A percentile compares a stretch with the other conserved stretches of the same genome.
Conservation (phyloP, 1,140 invertebrate species). For the Megathymus violae region DNA sequence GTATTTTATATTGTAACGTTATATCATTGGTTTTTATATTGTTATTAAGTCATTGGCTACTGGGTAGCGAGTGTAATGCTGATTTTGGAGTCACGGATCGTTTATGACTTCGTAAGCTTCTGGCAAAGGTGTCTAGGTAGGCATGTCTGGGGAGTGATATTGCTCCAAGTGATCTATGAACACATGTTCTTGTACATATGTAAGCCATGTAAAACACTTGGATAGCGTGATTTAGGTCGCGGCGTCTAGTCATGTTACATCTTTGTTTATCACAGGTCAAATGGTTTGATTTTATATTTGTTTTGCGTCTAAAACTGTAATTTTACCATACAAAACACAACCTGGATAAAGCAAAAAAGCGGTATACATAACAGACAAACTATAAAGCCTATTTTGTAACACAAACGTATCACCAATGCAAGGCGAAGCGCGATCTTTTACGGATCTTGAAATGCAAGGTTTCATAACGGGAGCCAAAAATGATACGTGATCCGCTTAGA, state of each 20-base stretch:
- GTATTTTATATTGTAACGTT: not conserved
- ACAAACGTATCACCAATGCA: not conserved
- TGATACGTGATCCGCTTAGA: not conserved
- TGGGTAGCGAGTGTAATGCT: not conserved
- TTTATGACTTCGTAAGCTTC: not conserved
- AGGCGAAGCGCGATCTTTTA: not conserved
- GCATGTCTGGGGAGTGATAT: no score
- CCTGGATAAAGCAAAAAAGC: not conserved
- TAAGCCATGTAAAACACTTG: no score
- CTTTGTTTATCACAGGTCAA: no score
- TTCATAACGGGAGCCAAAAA: not conserved
- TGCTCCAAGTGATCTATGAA: no score
- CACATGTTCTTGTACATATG: no score
- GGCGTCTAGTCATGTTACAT: no score
- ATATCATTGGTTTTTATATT: not conserved
- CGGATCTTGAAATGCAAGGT: not conserved
- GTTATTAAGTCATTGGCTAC: not conserved
- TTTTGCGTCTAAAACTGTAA: no score
- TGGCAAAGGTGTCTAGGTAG: not conserved
- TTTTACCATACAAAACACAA: no score
- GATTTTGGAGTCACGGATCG: not conserved
- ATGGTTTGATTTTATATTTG: no score
- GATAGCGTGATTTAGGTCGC: no score
- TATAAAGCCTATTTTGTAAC: not conserved
- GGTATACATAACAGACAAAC: not conserved